These are phyloP conservation scores for Taxidea taxus DNA, from an alignment of 2,113 vertebrate species.

Conservation along the genomic window DNA sequence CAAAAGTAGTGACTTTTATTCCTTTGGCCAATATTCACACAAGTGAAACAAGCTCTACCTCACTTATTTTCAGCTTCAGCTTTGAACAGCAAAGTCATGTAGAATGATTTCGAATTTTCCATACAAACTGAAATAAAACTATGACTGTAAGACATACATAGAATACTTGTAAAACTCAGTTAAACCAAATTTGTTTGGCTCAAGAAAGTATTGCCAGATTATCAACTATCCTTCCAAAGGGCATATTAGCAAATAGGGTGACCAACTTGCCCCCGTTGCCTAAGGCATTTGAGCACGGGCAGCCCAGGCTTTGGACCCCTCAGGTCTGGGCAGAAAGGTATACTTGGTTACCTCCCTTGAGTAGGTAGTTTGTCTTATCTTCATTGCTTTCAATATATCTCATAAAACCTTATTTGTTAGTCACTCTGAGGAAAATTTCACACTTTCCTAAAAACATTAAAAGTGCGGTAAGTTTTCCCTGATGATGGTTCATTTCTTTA, in stretches of 20 bases:
- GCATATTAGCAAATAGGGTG: background rate
- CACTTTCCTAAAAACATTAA: background rate
- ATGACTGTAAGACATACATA: background rate
- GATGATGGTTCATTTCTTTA: background rate
- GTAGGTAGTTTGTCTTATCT: background rate
- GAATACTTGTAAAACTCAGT: background rate
- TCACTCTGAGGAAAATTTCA: background rate
- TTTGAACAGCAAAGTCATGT: background rate
- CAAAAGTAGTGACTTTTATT: background rate
- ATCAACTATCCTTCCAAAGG: background rate
- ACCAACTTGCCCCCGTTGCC: background rate
- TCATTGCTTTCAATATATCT: background rate
- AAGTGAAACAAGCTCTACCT: background rate
- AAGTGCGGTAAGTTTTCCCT: background rate
- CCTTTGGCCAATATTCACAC: background rate
- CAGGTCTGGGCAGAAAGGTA: accelerated
- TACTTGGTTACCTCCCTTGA: background rate
- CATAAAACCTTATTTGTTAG: background rate
- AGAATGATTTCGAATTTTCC: background rate
- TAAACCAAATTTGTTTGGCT: background rate
- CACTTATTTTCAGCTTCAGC: background rate
- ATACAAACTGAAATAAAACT: background rate
- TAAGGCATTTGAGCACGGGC: background rate
- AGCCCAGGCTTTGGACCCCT: background rate
- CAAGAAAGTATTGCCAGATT: background rate